phyloP scores from a whole-genome alignment of 2,888 invertebrate species.

The Dendrolimus houi region DNA sequence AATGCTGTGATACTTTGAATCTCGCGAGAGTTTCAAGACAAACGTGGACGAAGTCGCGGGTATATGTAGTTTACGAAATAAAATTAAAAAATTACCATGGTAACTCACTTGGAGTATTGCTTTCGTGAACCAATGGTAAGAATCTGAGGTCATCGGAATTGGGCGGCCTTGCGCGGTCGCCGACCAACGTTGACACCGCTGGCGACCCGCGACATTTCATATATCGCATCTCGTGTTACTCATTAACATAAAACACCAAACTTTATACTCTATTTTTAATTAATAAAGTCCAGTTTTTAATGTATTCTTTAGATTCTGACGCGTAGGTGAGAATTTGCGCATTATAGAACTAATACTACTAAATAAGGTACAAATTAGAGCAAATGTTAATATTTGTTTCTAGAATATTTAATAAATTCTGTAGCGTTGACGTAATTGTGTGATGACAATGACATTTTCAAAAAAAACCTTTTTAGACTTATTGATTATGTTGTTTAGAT shows the following conservation, averaged over 20 bases:
- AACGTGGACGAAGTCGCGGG: too few species aligned
- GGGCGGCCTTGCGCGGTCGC: constrained; percentile 70
- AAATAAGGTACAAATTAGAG: constrained; percentile 23
- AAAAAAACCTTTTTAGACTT: too few species aligned
- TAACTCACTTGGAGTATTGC: constrained; percentile 18
- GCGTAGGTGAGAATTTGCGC: constrained; percentile 19
- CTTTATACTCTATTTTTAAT: constrained; percentile 14
- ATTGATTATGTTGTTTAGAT: not conserved
- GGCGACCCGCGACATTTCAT: constrained; percentile 51
- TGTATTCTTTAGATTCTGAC: constrained; percentile 8
- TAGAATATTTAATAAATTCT: not conserved
- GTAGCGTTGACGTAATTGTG: constrained; percentile 6
- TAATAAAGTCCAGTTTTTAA: constrained; percentile 21
- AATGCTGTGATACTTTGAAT: too few species aligned
- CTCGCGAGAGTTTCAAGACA: too few species aligned
- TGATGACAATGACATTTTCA: not conserved
- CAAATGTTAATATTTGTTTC: constrained; percentile 6
- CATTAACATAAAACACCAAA: constrained; percentile 16
- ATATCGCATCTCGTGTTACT: constrained; percentile 25
- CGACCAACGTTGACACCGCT: constrained; percentile 52
- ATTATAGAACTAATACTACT: constrained; percentile 17
- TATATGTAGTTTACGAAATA: too few species aligned
- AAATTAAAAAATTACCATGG: constrained; percentile 17
- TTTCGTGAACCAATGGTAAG: constrained; percentile 28
- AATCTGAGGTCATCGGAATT: constrained; percentile 65